A percentile compares a stretch with the other conserved stretches of the same genome.
Evolutionary conservation across 2,797 vertebrate genomes (phyloP).

Genomic region (Cichlasoma orientale): DNA sequence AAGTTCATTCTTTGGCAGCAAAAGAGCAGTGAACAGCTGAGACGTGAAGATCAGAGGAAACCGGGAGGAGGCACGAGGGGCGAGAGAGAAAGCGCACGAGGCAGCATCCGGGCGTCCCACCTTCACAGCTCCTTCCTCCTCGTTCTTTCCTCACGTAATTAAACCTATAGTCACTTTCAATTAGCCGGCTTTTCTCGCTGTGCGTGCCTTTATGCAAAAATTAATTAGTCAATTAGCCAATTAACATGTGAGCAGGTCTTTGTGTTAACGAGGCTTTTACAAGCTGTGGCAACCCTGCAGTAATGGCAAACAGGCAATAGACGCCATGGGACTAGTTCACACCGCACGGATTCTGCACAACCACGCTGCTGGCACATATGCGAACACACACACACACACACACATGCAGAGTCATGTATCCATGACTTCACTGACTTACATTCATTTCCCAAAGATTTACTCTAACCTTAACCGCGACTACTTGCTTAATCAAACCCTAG

Average conservation of each 20-base stretch:
- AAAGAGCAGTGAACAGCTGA: slow-evolving; percentile 18
- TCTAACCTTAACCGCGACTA: not conserved
- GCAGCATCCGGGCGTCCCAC: slow-evolving; percentile 53
- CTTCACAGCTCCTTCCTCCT: slow-evolving; percentile 44
- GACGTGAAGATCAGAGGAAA: slow-evolving; percentile 1
- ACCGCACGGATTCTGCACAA: slow-evolving; percentile 39
- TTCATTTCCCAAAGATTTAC: not conserved
- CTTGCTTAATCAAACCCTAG: not conserved
- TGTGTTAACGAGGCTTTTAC: slow-evolving; percentile 89
- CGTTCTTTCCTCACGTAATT: slow-evolving; percentile 79
- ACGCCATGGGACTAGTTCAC: slow-evolving; percentile 78
- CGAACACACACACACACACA: slow-evolving; percentile 7
- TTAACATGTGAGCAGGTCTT: slow-evolving; percentile 88
- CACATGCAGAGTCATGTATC: not conserved
- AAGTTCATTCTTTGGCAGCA: slow-evolving; percentile 6
- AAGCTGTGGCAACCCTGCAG: slow-evolving; percentile 84
- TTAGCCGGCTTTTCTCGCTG: slow-evolving; percentile 78
- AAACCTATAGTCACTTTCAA: slow-evolving; percentile 89
- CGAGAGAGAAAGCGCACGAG: not conserved
- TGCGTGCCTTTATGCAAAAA: slow-evolving; percentile 84
- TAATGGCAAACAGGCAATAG: slow-evolving; percentile 79
- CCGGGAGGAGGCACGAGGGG: not conserved
- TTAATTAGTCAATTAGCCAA: slow-evolving; percentile 90
- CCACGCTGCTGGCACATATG: slow-evolving; percentile 30
- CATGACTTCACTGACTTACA: not conserved